These are phyloP conservation scores for Scaptomyza tumidula DNA, from an alignment of 2,888 invertebrate genomes.

Conservation along the genomic window DNA sequence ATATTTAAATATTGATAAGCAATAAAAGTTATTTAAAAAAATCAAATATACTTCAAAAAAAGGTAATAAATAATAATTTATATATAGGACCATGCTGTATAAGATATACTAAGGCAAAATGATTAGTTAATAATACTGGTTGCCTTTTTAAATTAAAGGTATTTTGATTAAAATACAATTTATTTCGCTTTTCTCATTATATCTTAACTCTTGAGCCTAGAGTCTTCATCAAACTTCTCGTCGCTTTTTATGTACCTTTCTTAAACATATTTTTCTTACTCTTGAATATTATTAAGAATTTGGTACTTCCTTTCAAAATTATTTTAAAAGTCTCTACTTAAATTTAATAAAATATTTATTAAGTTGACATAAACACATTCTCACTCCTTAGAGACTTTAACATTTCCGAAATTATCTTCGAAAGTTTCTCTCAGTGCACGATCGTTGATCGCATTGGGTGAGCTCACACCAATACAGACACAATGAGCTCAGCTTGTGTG, in stretches of 20 bases:
- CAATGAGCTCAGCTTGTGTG: constrained; percentile 9
- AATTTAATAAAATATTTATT: too few species aligned
- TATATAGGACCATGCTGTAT: background rate
- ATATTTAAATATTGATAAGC: background rate
- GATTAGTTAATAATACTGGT: too few species aligned
- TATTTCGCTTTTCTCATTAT: too few species aligned
- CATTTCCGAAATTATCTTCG: background rate
- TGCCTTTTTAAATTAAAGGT: too few species aligned
- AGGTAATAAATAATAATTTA: background rate
- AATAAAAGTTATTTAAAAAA: background rate
- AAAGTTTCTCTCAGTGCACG: constrained; percentile 49
- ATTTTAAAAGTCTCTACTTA: too few species aligned
- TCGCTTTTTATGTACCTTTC: background rate
- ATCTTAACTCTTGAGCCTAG: too few species aligned
- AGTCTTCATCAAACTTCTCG: too few species aligned
- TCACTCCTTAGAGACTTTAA: too few species aligned
- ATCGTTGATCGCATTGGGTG: constrained; percentile 65
- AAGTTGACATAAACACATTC: too few species aligned
- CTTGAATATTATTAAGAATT: too few species aligned
- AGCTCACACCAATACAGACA: constrained; percentile 35
- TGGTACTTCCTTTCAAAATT: too few species aligned
- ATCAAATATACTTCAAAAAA: background rate
- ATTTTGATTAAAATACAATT: too few species aligned
- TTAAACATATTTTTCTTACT: background rate
- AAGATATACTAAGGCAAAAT: background rate